Evolutionary conservation across 2,797 vertebrate species (phyloP), one percentile per base, ranked within the genome.

Genomic region (Acanthopagrus latus): DNA sequence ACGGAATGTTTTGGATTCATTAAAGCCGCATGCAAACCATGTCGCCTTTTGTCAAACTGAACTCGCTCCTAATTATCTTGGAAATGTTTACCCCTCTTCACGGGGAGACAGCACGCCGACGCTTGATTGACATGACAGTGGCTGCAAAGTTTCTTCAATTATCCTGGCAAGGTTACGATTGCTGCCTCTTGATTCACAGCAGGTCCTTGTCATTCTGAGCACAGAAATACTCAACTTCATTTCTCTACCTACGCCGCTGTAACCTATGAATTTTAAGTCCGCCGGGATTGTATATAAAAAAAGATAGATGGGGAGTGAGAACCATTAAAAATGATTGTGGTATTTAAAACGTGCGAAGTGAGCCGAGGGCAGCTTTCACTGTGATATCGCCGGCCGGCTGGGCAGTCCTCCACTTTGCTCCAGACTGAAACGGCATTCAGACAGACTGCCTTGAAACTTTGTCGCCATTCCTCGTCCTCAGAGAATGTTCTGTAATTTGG

Each of bases 101-200:
- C 74, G 14, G 77, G 65, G 59, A 78, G 80, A 86, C 73, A 66
- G 78, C 78, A 38, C 79, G 76, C 51, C 70, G 84, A 86, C 71
- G 71, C 58, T 73, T 92, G 89, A 91, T 81, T 86, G 88, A 88
- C 88, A 72, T 68, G 57, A 80, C 81, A 63, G 81, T 76, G 78
- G 71, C 67, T 73, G 74, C 76, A 69, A 84, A 86, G 80, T 86
- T 78, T 90, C 83, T 76, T 86, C 84, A 88, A 83, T 90, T 90
- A 89, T 88, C 86, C 76, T 71, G 80, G 85, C 82, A 77, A 90
- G 81, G 88, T 89, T 88, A 81, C 65, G 51, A 79, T 65, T 58
- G 74, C 86, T 83, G 78, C 71, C 64, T 83, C 67, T 76, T 71
- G 56, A 77, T 75, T 83, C 82, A 21, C 82, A 85, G 88, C 81